phyloP scores from a whole-genome alignment of 2,113 vertebrate species.

The Mesoclemmys tuberculata region DNA sequence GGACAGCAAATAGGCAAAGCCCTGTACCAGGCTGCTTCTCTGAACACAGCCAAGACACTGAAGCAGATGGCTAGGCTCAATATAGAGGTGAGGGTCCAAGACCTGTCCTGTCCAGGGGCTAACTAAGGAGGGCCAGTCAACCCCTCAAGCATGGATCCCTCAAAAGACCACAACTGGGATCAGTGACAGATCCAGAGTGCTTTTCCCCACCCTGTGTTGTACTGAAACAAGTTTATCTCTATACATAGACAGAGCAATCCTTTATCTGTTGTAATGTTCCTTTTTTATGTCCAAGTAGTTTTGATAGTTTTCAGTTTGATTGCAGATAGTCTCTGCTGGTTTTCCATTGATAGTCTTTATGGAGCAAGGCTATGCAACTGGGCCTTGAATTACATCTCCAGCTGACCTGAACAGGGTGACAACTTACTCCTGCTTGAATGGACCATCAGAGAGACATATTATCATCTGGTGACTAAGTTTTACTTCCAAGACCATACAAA shows the following conservation, averaged over 20 bases:
- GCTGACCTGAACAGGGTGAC: not conserved
- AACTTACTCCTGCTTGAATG: not conserved
- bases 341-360: not conserved
- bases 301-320: not conserved
- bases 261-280: not conserved
- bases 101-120: not conserved
- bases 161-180: not conserved
- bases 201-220: not conserved
- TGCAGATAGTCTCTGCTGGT: not conserved
- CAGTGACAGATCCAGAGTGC: not conserved
- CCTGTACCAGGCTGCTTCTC: too few relatives aligned
- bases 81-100: not conserved
- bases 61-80: not conserved
- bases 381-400: too few relatives aligned
- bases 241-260: not conserved
- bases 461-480: not conserved
- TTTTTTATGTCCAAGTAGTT: not conserved
- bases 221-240: not conserved
- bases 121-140: not conserved
- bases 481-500: not conserved
- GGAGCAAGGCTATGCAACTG: not conserved
- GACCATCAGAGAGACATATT: not conserved
- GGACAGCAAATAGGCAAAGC: too few relatives aligned
- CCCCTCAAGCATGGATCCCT: not conserved
- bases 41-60: not conserved